A percentile compares a stretch with the other conserved stretches of the same genome.
Conservation (phyloP, 2,797 vertebrate genomes). For the Choloepus didactylus region DNA sequence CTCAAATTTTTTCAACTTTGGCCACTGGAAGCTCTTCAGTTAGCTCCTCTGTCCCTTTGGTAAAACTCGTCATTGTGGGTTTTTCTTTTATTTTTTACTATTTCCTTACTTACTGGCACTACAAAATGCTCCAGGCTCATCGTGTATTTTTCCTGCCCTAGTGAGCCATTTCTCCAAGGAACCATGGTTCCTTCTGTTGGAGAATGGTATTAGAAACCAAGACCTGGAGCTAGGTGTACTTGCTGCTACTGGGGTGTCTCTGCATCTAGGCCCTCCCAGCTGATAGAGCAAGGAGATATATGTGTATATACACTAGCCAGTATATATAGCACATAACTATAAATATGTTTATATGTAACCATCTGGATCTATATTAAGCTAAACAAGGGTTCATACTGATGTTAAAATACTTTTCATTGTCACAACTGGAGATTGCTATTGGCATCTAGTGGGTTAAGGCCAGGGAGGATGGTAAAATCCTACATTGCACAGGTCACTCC, state of each 20-base stretch:
- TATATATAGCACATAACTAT: background rate
- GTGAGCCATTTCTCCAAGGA: too few species aligned
- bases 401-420: too few species aligned
- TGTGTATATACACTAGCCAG: background rate
- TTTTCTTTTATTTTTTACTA: background rate
- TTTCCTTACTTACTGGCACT: background rate
- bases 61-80: background rate
- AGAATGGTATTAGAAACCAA: background rate
- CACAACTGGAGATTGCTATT: too few species aligned
- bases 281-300: background rate
- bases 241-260: background rate
- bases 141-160: too few species aligned
- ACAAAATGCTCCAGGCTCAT: too few species aligned
- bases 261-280: background rate
- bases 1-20: too few species aligned
- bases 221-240: background rate
- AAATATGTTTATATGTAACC: background rate
- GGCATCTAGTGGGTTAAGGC: background rate
- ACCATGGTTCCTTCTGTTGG: too few species aligned
- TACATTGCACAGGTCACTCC: background rate
- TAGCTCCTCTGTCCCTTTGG: background rate
- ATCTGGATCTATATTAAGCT: too few species aligned
- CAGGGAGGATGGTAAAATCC: background rate
- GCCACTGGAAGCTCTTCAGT: background rate
- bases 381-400: too few species aligned